phyloP scores from a whole-genome alignment of 2,888 invertebrate species.

The Rotaria socialis region DNA sequence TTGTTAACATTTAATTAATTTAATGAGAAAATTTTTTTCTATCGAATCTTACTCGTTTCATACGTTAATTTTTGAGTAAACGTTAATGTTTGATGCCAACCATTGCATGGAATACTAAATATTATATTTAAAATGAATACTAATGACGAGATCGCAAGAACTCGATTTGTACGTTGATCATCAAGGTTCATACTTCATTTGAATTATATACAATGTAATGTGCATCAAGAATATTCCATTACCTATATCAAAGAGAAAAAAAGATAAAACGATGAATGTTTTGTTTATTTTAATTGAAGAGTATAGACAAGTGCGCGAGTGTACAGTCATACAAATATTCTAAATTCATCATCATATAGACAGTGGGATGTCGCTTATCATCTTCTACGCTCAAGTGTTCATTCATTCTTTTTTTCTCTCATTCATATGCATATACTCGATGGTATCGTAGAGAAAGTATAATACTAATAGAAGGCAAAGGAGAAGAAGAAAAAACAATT shows the following conservation, averaged over 20 bases:
- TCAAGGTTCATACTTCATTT: neutral
- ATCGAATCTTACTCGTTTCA: neutral
- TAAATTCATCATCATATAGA: neutral
- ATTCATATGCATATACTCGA: neutral
- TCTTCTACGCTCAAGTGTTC: neutral
- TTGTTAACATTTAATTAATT: neutral
- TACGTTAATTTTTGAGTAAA: neutral
- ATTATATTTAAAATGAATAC: neutral
- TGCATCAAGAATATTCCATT: neutral
- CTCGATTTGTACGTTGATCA: neutral
- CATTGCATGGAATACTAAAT: neutral
- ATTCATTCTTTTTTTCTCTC: neutral
- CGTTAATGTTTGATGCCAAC: slow-evolving; percentile 4
- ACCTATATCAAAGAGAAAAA: neutral
- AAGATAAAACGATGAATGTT: neutral
- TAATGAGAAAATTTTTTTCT: no score
- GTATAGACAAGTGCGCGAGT: neutral
- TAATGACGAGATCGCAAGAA: neutral
- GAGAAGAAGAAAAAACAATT: neutral
- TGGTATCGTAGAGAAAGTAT: neutral
- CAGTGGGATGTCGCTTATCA: neutral
- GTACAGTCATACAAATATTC: neutral
- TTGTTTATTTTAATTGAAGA: slow-evolving; percentile 14
- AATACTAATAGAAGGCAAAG: neutral
- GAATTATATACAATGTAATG: neutral